Evolutionary conservation across 2,888 invertebrate species (phyloP).

Genomic region (Lithophane leautieri): DNA sequence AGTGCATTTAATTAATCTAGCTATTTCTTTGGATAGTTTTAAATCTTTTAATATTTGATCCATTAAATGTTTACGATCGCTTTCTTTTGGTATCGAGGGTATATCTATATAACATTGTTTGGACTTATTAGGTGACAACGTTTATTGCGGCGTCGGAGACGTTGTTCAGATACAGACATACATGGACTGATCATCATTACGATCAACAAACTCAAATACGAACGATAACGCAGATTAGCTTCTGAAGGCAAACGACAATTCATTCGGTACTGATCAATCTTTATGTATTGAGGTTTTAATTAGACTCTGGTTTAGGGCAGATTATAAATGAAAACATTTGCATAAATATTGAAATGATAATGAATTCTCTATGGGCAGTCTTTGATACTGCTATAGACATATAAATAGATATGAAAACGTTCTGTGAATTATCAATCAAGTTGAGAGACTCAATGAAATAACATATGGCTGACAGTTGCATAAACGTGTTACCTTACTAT

Average conservation of each 20-base stretch:
- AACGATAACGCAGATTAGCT: background rate
- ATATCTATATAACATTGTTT: background rate
- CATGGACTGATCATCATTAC: background rate
- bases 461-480: conserved; percentile 53
- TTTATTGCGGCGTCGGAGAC: background rate
- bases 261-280: conserved; percentile 22
- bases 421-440: conserved; percentile 49
- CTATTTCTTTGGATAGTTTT: background rate
- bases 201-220: conserved; percentile 8
- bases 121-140: background rate
- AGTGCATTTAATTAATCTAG: conserved; percentile 14
- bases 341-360: conserved; percentile 71
- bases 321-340: conserved; percentile 55
- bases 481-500: conserved; percentile 30
- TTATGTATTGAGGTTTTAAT: conserved; percentile 59
- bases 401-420: conserved; percentile 50
- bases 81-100: background rate
- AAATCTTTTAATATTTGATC: background rate
- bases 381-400: conserved; percentile 41
- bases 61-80: background rate
- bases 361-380: conserved; percentile 62
- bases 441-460: conserved; percentile 53
- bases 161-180: background rate
- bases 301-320: conserved; percentile 55
- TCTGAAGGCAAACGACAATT: conserved; percentile 44